A percentile compares a stretch with the other conserved stretches of the same genome.
Conservation (phyloP, 2,113 vertebrate genomes). For the Pristiophorus japonicus region DNA sequence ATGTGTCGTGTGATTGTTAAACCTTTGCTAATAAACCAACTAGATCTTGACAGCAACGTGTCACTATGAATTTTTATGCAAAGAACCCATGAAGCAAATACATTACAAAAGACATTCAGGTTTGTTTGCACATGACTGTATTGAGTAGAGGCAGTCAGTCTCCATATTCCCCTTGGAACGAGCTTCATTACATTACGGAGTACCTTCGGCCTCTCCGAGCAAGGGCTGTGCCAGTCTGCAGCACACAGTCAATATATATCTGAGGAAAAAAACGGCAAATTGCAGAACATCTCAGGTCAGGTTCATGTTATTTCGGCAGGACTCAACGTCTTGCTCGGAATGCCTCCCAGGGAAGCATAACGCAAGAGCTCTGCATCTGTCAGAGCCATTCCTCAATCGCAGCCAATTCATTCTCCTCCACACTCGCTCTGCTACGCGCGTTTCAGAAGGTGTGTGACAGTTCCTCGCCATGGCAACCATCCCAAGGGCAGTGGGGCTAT, state of each 20-base stretch:
- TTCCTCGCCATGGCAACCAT: not conserved
- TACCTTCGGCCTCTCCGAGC: not conserved
- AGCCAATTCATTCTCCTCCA: slow-evolving; percentile 1
- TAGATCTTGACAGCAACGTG: too few relatives aligned
- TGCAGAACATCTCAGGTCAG: not conserved
- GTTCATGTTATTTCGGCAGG: not conserved
- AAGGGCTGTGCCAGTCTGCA: not conserved
- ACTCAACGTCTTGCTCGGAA: not conserved
- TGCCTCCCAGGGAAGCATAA: not conserved
- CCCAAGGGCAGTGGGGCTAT: not conserved
- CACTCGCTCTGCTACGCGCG: not conserved
- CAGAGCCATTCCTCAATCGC: not conserved
- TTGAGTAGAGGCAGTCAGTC: too few relatives aligned
- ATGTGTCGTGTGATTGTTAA: too few relatives aligned
- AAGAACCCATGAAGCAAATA: too few relatives aligned
- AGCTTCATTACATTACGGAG: not conserved
- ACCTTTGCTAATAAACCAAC: too few relatives aligned
- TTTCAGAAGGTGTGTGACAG: not conserved
- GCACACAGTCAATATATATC: not conserved
- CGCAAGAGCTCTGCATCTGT: not conserved
- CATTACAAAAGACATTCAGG: not conserved
- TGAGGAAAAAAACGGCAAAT: not conserved
- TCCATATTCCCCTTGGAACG: not conserved
- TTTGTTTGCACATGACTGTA: not conserved
- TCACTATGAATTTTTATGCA: too few relatives aligned